phyloP scores from a whole-genome alignment of 2,888 invertebrate species.

The Cerastis leucographa region DNA sequence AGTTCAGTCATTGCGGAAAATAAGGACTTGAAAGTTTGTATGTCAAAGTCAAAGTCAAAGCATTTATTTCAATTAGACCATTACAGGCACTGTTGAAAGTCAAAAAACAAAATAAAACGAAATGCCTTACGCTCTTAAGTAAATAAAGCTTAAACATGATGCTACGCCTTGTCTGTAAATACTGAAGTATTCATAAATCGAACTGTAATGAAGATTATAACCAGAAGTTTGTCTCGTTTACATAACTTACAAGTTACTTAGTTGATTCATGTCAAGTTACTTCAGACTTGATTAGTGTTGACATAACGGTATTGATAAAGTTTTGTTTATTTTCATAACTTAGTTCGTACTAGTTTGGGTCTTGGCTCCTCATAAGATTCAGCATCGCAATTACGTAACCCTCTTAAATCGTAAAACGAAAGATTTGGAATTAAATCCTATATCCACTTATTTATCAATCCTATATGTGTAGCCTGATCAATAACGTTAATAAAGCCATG shows the following conservation, averaged over 20 bases:
- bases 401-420: not conserved
- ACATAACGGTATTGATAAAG: conserved; percentile 22
- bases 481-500: not conserved
- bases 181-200: not conserved
- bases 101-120: too few relatives aligned
- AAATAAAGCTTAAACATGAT: not conserved
- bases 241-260: conserved; percentile 23
- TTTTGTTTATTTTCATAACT: conserved; percentile 40
- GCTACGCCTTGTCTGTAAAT: not conserved
- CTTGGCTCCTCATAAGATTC: not conserved
- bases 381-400: not conserved
- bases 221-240: conserved; percentile 29
- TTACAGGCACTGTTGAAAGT: too few relatives aligned
- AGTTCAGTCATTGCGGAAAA: too few relatives aligned
- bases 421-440: not conserved
- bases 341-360: not conserved
- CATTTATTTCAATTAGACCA: too few relatives aligned
- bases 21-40: too few relatives aligned
- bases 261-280: conserved; percentile 15
- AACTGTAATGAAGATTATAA: conserved; percentile 4
- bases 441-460: not conserved
- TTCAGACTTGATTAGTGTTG: conserved; percentile 39
- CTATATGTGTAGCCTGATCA: not conserved
- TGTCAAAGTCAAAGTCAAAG: too few relatives aligned
- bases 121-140: too few relatives aligned